A percentile compares a stretch with the other conserved stretches of the same genome.
Conservation (phyloP, 2,113 vertebrate genomes). For the Heterochromis multidens region DNA sequence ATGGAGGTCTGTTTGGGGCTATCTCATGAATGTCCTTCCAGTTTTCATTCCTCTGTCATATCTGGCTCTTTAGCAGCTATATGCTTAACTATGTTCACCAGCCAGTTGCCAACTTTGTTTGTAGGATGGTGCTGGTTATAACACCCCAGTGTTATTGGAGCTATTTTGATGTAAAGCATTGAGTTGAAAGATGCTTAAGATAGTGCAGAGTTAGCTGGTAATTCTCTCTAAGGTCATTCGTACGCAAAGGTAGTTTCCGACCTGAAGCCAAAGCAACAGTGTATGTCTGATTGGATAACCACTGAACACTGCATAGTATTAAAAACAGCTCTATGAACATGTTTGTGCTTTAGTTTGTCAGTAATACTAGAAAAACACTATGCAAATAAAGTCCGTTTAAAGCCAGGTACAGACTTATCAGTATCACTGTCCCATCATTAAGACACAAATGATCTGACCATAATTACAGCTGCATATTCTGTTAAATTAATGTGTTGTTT, state of each 20-base stretch:
- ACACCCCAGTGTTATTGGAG: background rate
- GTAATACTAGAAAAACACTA: background rate
- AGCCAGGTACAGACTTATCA: background rate
- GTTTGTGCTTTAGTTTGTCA: background rate
- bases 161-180: background rate
- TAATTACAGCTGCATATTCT: background rate
- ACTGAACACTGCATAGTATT: background rate
- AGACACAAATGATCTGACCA: background rate
- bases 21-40: background rate
- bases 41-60: background rate
- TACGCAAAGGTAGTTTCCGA: background rate
- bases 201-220: background rate
- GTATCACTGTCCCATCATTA: background rate
- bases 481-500: background rate
- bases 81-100: background rate
- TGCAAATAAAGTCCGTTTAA: background rate
- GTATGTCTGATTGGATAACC: background rate
- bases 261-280: background rate
- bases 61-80: background rate
- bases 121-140: background rate
- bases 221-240: background rate
- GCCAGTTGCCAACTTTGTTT: background rate
- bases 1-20: background rate
- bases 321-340: background rate
- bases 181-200: background rate